Evolutionary conservation across 2,888 invertebrate genomes (phyloP), one percentile per base, ranked within the genome.

Genomic region (Masnerella sp.): DNA sequence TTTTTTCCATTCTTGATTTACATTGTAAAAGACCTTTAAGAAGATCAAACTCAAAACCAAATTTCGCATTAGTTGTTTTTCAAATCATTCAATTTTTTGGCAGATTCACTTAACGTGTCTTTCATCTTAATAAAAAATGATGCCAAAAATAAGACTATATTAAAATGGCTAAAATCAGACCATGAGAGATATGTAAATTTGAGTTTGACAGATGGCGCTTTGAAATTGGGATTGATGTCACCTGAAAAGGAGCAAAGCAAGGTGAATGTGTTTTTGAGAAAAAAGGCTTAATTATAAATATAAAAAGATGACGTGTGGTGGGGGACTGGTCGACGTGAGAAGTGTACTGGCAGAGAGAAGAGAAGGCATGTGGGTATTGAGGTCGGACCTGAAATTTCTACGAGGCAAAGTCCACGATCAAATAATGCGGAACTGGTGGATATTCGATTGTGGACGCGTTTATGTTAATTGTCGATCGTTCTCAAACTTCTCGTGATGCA

Each of bases 351-450:
- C 32, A 34, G 5, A 30, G 52, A 12, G 32, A 18, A 43, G 54
- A 65, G 54, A 67, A 58, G 67, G 58, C 67, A 67, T 42, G 58
- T 58, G 58, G 58, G 56, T 67, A 67, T 67, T 67, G 49, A 67
- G 67, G 67, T 68, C 67, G 58, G n/a, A 18, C 42, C 58, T 68
- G 58, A 59, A 68, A 68, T 68, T 68, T 59, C 67, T 68, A 58
- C 51, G 18, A 59, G 51, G 20, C 67, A 59, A 68, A 68, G 67
- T 68, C 67, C 67, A 56, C 43, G 36, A 14, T 58, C 34, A 32
- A 58, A 51, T 58, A 68, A 58, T 32, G 67, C 67, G 67, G 67
- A 68, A 67, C 67, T 51, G 5, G 49, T 51, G 49, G 36, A 68
- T 58, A 56, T 56, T 65, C 40, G 18, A 43, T 52, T 8, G n/a